Evolutionary conservation across 2,113 vertebrate species (phyloP).

Genomic region (Orthonyx spaldingii): DNA sequence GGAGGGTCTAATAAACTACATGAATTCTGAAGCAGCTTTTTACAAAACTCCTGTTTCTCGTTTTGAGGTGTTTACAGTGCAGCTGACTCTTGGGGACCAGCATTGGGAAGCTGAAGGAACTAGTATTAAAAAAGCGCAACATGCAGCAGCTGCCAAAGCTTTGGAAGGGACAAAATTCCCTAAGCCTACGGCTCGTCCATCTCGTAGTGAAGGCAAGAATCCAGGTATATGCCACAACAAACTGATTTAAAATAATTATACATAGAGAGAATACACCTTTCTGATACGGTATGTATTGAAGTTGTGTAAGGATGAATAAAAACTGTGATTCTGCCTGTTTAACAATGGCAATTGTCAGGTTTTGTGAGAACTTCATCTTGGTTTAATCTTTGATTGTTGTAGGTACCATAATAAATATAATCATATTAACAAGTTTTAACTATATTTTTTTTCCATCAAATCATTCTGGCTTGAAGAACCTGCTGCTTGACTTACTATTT

Average conservation of each 20-base stretch:
- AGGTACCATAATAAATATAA: neutral
- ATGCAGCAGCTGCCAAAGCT: constrained; percentile 87
- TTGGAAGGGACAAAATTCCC: constrained; percentile 87
- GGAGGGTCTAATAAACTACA: neutral
- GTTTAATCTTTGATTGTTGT: neutral
- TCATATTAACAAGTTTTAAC: neutral
- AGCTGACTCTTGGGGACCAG: constrained; percentile 90
- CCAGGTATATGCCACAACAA: constrained; percentile 72
- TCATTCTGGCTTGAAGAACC: neutral
- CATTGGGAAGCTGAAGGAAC: constrained; percentile 91
- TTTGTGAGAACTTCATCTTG: neutral
- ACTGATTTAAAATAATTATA: neutral
- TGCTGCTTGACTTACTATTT: neutral
- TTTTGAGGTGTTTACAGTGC: constrained; percentile 87
- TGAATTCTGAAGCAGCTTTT: neutral
- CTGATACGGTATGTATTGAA: neutral
- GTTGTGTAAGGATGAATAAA: neutral
- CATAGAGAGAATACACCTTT: neutral
- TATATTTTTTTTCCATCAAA: neutral
- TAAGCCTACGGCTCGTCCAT: constrained; percentile 82
- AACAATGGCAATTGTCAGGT: neutral
- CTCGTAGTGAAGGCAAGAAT: constrained; percentile 86
- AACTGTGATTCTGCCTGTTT: neutral
- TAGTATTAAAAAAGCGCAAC: constrained; percentile 94
- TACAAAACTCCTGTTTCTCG: neutral